Conservation (phyloP, 2,797 vertebrate species). For the Lepilemur septentrionalis region DNA sequence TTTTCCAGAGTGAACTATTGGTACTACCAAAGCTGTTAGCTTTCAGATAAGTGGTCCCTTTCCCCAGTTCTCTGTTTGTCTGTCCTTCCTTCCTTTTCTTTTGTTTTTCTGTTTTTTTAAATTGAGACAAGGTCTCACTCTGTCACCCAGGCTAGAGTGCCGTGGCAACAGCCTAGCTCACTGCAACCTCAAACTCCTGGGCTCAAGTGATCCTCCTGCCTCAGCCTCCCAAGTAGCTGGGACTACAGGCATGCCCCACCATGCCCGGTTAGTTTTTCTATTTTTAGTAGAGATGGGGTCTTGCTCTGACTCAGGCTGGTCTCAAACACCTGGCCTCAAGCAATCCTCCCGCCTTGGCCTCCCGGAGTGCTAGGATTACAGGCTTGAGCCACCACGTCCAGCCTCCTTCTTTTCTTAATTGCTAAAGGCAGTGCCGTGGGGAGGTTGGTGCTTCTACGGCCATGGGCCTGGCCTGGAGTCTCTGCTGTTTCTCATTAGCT, state of each 20-base stretch:
- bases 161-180: rapidly evolving
- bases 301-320: neutral
- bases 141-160: neutral
- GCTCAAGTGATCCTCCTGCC: neutral
- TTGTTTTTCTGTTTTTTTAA: too few relatives aligned
- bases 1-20: neutral
- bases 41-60: neutral
- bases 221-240: neutral
- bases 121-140: neutral
- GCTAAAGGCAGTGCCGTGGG: neutral
- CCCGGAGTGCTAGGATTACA: neutral
- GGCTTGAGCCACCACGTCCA: rapidly evolving
- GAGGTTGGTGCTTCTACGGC: neutral
- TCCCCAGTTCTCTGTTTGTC: neutral
- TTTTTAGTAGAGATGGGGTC: neutral
- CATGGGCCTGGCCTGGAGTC: neutral
- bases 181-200: neutral
- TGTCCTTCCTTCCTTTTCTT: neutral
- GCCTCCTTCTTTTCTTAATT: neutral
- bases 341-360: neutral
- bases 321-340: neutral
- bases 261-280: neutral
- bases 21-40: neutral
- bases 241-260: neutral
- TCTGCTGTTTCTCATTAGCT: neutral